Evolutionary conservation across 1,140 invertebrate species (phyloP), one percentile per base, ranked within the genome.

Genomic region (Ips nitidus): DNA sequence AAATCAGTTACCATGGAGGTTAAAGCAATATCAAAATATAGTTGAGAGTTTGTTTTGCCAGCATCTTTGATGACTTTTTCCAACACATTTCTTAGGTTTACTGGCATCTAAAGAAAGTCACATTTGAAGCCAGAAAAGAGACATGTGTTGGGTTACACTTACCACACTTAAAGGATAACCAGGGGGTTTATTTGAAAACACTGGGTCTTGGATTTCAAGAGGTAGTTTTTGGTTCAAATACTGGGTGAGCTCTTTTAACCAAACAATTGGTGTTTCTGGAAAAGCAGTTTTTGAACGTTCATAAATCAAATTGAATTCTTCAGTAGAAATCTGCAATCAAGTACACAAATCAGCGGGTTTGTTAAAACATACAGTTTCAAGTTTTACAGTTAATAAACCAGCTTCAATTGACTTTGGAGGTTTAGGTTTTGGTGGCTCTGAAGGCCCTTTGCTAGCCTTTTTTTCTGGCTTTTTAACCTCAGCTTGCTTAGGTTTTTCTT

Each of bases 331-430:
- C 88, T 90, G 80, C 66, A 22, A 57, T 59, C 4, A 55, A 41
- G 2, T 39, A 67, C 22, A 22, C 22, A 22, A 22, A 22, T 22
- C 22, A 22, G 22, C 0, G 22, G 22, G 22, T 1, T 37, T 40
- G 55, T 40, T 37, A 64, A 63, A 58, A 45, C 6, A 69, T 8
- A 59, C 52, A 58, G 40, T 42, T 63, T 59, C 47, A 63, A 57
- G 4, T 80, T 82, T 81, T 83, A 90, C 88, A 66, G 77, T 74
- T 79, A 85, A 84, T 45, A 91, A 77, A 38, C 87, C 88, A 76
- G 84, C 86, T 76, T 90, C 89, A 55, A 90, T 81, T 42, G 85
- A 86, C 80, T 89, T 90, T 37, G 87, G 86, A 61, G 81, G 81
- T 76, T 89, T 89, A 1, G 83, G 80, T 78, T 84, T 84, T 6